Evolutionary conservation across 2,888 invertebrate genomes (phyloP), one percentile per base, ranked within the genome.

Genomic region (Drosophila neotestacea): DNA sequence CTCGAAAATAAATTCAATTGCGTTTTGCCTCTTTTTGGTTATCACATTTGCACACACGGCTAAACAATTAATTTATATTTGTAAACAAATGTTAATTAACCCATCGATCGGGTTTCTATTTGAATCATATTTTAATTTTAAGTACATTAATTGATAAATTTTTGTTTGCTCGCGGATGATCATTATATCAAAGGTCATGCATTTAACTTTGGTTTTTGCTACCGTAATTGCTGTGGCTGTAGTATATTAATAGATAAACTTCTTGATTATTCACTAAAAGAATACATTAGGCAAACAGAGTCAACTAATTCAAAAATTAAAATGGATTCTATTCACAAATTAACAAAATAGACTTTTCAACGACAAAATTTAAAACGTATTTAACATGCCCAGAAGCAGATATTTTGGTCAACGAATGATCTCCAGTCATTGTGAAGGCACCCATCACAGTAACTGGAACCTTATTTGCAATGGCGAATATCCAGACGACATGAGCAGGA

Each of bases 41-140:
- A 44, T 48, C 70, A 61, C 42, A 62, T 70, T 61, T 9, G 34
- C 48, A 56, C 34, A 41, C 32, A 47, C n/a, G 47, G 28, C n/a
- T 46, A 28, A n/a, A 34, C 11, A 22, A 51, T 36, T 41, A 2
- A 28, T 36, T 38, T 3, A 42, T 56, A 44, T 62, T 73, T 69
- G 78, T 73, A 73, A 76, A 69, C 73, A 76, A 65, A 73, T 76
- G 78, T 63, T 76, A 73, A 76, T 70, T 64, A 77, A 70, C 32
- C 48, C 28, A 63, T 71, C 47, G 51, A 67, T 60, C 68, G 56
- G 56, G 73, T 75, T 75, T 75, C 56, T 68, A 64, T 47, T 39
- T 11, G 44, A 55, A 47, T 58, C 47, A 42, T 41, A 63, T 58
- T 62, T 59, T 42, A 54, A 59, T 41, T 58, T 47, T 55, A 27